phyloP scores from a whole-genome alignment of 2,797 vertebrate species.

The Luscinia luscinia region DNA sequence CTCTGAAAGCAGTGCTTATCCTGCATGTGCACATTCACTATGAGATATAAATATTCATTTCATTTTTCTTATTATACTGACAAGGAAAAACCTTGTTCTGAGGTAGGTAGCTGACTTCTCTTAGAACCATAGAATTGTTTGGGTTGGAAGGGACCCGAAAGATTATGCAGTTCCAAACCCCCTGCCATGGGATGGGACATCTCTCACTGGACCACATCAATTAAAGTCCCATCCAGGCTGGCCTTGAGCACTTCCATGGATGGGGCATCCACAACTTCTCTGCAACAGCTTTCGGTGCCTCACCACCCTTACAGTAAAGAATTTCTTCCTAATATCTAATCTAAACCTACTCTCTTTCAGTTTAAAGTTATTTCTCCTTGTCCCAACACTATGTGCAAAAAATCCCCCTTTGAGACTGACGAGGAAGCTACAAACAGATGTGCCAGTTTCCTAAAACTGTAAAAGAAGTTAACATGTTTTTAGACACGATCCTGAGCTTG shows the following conservation, averaged over 20 bases:
- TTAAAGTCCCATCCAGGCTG: neutral
- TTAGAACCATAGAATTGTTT: neutral
- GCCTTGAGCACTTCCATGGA: neutral
- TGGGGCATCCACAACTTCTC: neutral
- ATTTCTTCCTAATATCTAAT: neutral
- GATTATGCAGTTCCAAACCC: neutral
- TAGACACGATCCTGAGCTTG: neutral
- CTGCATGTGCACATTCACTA: neutral
- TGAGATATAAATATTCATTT: neutral
- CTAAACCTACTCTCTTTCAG: neutral
- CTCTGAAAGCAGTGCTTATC: neutral
- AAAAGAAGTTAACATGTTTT: neutral
- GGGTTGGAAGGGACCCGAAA: neutral
- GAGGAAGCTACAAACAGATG: neutral
- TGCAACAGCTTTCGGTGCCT: neutral
- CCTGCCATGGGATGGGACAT: neutral
- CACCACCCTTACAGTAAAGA: neutral
- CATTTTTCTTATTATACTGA: neutral
- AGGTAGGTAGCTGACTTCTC: neutral
- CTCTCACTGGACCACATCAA: neutral
- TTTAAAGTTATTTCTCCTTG: neutral
- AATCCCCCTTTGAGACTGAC: neutral
- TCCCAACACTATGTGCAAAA: neutral
- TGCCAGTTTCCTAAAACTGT: neutral
- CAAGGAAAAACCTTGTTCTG: neutral